Base-by-base conservation (phyloP, 1,140 invertebrate species). In the Sinella curviseta region DNA sequence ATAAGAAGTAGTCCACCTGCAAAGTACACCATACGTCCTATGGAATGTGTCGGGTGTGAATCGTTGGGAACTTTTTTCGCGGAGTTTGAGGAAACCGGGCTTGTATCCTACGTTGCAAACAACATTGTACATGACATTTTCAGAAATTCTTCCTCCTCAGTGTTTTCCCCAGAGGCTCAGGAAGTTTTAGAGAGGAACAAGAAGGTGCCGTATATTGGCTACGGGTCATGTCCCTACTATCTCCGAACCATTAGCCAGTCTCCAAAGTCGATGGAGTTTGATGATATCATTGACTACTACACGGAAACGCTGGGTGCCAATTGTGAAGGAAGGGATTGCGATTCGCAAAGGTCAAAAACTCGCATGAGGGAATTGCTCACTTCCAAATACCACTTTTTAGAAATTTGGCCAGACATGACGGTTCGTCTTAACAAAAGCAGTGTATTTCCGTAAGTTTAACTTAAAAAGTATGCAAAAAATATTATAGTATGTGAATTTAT, bases 281-380 rank as follows among this genome's bases (percentile, higher is more conserved):
- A 82, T 36, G 81, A 82, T 54, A 39, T 82, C 12, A 36, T 74
- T 0, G 77, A 80, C 16, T 82, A 79, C 65, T 82, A 80, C 67
- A 33, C 77, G 34, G 76, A 55, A 30, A 78, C 78, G 3, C 31
- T 82, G 28, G n/a, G 28, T 24, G 34, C 74, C 28, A 36, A 82
- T 16, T 82, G 81, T 39, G 74, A 80, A 8, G 31, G 31, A 24
- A 14, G 14, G 12, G 65, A 70, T 24, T 70, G 31, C 30, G 65
- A 70, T 4, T 33, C 17, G 3, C 17, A 28, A 34, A 48, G n/a
- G 54, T 48, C 17, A 31, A 78, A 48, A 48, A 57, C 33, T 67
- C 77, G 31, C 16, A 30, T 82, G 3, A 70, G 81, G 36, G 57
- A 73, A 17, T 78, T 78, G 76, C 57, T 82, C n/a, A 80, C 81